Evolutionary conservation across 2,113 vertebrate genomes (phyloP).

Genomic region (Tenrec ecaudatus): DNA sequence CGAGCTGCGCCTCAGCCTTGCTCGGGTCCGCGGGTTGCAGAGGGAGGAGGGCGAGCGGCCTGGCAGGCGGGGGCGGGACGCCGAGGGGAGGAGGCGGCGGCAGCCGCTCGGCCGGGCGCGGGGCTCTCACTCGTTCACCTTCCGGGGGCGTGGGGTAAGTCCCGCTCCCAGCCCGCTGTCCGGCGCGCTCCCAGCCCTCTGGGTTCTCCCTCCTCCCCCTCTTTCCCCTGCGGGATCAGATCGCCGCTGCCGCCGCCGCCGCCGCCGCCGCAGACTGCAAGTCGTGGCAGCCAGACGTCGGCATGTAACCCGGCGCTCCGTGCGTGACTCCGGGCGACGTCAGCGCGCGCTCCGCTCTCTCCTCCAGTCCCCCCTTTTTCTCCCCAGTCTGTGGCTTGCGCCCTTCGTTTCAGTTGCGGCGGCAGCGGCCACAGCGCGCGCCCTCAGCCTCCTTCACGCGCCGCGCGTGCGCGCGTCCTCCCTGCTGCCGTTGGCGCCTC

Average conservation of each 20-base stretch:
- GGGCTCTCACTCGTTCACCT: slow-evolving; percentile 71
- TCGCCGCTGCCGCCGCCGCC: slow-evolving; percentile 66
- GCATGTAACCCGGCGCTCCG: slow-evolving; percentile 84
- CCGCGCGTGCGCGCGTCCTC: slow-evolving; percentile 71
- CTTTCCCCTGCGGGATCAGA: slow-evolving; percentile 80
- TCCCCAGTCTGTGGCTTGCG: slow-evolving; percentile 64
- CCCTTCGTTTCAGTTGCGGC: slow-evolving; percentile 69
- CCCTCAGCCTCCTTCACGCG: slow-evolving; percentile 5
- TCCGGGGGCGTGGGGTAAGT: slow-evolving; percentile 72
- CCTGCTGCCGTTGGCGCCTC: slow-evolving; percentile 44
- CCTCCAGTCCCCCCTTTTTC: neutral
- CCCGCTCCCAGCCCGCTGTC: slow-evolving; percentile 70
- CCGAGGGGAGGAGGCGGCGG: slow-evolving; percentile 79
- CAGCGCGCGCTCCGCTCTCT: slow-evolving; percentile 76
- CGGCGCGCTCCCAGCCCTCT: slow-evolving; percentile 79
- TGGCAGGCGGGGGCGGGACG: slow-evolving; percentile 80
- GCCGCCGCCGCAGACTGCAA: slow-evolving; percentile 78
- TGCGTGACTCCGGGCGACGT: slow-evolving; percentile 83
- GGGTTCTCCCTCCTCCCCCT: slow-evolving; percentile 78
- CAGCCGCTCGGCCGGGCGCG: slow-evolving; percentile 72
- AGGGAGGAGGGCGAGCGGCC: slow-evolving; percentile 68
- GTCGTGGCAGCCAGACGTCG: slow-evolving; percentile 85
- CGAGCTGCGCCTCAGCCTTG: slow-evolving; percentile 70
- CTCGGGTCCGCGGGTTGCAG: slow-evolving; percentile 59
- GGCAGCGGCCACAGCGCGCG: slow-evolving; percentile 67